A percentile compares a stretch with the other conserved stretches of the same genome.
Evolutionary conservation across 2,888 invertebrate genomes (phyloP).

Genomic region (Machimus rusticus): DNA sequence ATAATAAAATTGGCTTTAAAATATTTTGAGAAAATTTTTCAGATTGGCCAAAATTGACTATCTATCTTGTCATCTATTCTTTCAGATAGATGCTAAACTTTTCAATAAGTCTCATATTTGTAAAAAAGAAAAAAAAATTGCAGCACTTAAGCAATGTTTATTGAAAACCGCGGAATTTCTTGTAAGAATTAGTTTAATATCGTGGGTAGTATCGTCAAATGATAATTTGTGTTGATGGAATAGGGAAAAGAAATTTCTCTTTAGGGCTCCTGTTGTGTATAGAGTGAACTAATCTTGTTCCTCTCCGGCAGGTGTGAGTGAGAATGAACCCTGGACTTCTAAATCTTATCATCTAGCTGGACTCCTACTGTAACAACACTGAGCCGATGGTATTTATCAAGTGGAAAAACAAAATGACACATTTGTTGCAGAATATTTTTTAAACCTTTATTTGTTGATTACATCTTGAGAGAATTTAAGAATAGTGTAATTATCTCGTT

Average conservation of each 20-base stretch:
- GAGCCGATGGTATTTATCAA: conserved; percentile 55
- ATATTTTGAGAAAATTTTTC: conserved; percentile 21
- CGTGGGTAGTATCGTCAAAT: not conserved
- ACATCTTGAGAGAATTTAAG: conserved; percentile 22
- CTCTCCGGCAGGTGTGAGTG: conserved; percentile 65
- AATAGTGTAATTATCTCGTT: conserved; percentile 23
- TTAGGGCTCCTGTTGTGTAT: conserved; percentile 63
- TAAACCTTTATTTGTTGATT: conserved; percentile 34
- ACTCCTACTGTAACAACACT: conserved; percentile 47
- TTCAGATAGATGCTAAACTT: not conserved
- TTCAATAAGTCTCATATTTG: not conserved
- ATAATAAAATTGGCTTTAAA: conserved; percentile 5
- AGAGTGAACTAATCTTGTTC: conserved; percentile 66
- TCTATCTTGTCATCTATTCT: not conserved
- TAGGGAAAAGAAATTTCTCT: conserved; percentile 50
- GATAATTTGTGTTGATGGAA: conserved; percentile 38
- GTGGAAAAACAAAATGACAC: conserved; percentile 40
- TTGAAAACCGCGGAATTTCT: not conserved
- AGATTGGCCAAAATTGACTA: conserved; percentile 29
- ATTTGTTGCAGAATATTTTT: conserved; percentile 38
- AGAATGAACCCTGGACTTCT: conserved; percentile 51
- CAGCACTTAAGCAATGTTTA: not conserved
- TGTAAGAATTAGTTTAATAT: not conserved
- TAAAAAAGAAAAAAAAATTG: not conserved
- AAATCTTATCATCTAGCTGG: conserved; percentile 48